Percentiles rank a stretch among this genome's conserved stretches.
Conservation (phyloP, 2,113 vertebrate genomes). For the Eubucco bourcierii region DNA sequence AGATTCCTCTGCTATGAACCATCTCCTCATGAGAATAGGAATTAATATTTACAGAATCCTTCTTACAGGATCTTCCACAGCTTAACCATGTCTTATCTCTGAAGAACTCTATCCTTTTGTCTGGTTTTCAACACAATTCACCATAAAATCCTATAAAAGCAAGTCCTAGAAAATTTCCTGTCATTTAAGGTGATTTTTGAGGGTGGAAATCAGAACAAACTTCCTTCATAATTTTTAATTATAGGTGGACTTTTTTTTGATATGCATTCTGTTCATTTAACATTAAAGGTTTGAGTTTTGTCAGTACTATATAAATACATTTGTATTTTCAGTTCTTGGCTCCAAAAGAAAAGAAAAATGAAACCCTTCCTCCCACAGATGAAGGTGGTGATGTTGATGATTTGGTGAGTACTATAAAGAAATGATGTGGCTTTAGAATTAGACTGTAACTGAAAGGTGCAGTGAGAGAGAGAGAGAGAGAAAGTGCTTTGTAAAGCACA, state of each 20-base stretch:
- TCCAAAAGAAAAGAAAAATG: constrained; percentile 74
- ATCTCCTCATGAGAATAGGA: neutral
- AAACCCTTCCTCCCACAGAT: constrained; percentile 57
- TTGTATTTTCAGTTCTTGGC: constrained; percentile 83
- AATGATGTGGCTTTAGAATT: neutral
- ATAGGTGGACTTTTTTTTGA: neutral
- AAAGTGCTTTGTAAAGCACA: neutral
- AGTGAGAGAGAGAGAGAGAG: neutral
- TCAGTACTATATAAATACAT: neutral
- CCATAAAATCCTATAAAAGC: neutral
- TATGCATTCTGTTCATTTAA: neutral
- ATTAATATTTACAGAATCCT: neutral
- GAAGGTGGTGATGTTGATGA: constrained; percentile 92
- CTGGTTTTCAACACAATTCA: neutral
- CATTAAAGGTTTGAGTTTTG: neutral
- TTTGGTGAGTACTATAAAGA: constrained; percentile 79
- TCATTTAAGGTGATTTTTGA: neutral
- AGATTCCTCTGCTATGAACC: neutral
- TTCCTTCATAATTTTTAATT: neutral
- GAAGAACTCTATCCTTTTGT: neutral
- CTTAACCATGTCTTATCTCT: neutral
- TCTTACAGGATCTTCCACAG: neutral
- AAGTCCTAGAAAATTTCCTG: neutral
- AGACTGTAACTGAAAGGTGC: neutral
- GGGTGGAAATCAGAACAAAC: neutral